Evolutionary conservation across 2,888 invertebrate species (phyloP), one percentile per base, ranked within the genome.

Genomic region (Cepaea hortensis): DNA sequence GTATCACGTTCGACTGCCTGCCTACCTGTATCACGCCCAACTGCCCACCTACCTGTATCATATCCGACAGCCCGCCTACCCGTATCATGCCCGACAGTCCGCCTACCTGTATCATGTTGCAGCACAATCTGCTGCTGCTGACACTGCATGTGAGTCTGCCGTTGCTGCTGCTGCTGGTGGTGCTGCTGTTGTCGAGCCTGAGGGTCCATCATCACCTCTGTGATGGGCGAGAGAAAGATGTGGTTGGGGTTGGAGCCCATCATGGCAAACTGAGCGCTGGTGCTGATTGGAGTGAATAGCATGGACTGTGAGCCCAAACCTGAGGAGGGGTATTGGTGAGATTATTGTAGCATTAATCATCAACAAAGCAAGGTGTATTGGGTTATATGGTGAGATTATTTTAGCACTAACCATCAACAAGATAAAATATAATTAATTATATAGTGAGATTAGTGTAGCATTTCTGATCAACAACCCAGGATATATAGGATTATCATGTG

Each of bases 181-280:
- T 55, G 85, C n/a, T 73, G 75, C 62, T 82, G 86, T 50, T 86
- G 86, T 55, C 48, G 82, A 35, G 65, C 3, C 62, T 83, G 83
- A 6, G 77, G 55, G 23, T 86, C 48, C 70, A 83, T 55, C 20
- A 77, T 61, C 15, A 83, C 77, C 15, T 76, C 70, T 3, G 50
- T 70, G 50, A 83, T 73, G 11, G 86, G 82, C 65, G 82, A 82
- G 35, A 86, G 70, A 50, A 82, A 86, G 72, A 86, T 83, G 46
- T 87, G 88, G 48, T 83, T 87, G 75, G 76, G 23, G 55, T 73
- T 85, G 1, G 86, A n/a, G 20, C 84, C 73, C 87, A 89, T 89
- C 84, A 87, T 81, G 7, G 87, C 75, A 18, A 87, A 62, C 72
- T 84, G 87, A 20, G 76, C 46, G 20, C 7, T 68, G 35, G 81